Evolutionary conservation across 1,140 invertebrate genomes (phyloP).

Genomic region (Schmidtea mediterranea): DNA sequence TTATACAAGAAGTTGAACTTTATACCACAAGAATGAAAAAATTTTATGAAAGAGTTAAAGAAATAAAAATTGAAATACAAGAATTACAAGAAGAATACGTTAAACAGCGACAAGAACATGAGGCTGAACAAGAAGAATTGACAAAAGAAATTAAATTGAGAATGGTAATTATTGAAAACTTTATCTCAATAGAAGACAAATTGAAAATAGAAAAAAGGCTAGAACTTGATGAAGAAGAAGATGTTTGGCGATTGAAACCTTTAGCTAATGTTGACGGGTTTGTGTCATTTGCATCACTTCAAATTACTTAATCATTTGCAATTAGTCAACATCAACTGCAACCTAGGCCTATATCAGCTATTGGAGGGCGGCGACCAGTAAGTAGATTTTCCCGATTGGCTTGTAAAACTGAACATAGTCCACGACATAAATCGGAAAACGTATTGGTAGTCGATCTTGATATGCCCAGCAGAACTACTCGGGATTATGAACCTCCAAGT

Average conservation of each 20-base stretch:
- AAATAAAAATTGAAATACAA: slow-evolving; percentile 2
- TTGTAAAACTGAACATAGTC: slow-evolving; percentile 31
- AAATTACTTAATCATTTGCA: background rate
- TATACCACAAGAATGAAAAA: background rate
- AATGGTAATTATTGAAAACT: slow-evolving; percentile 67
- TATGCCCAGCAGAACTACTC: slow-evolving; percentile 45
- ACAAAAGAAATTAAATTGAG: slow-evolving; percentile 39
- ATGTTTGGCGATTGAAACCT: slow-evolving; percentile 43
- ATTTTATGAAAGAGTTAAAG: background rate
- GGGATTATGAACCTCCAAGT: slow-evolving; percentile 44
- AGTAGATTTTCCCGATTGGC: slow-evolving; percentile 43
- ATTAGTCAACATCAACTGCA: slow-evolving; percentile 19
- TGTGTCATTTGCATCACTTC: background rate
- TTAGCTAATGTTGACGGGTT: slow-evolving; percentile 10
- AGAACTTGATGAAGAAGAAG: slow-evolving; percentile 52
- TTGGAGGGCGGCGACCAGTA: slow-evolving; percentile 36
- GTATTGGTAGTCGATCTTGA: slow-evolving; percentile 52
- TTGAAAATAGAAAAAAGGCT: slow-evolving; percentile 44
- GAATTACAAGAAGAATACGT: slow-evolving; percentile 42
- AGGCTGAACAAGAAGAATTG: slow-evolving; percentile 48
- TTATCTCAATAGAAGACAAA: slow-evolving; percentile 67
- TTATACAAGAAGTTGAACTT: background rate
- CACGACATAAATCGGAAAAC: slow-evolving; percentile 41
- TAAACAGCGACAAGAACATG: slow-evolving; percentile 46
- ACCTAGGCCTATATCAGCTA: slow-evolving; percentile 36